These are phyloP conservation scores for Drosophila dives DNA, from an alignment of 2,888 invertebrate genomes.

Conservation along the genomic window DNA sequence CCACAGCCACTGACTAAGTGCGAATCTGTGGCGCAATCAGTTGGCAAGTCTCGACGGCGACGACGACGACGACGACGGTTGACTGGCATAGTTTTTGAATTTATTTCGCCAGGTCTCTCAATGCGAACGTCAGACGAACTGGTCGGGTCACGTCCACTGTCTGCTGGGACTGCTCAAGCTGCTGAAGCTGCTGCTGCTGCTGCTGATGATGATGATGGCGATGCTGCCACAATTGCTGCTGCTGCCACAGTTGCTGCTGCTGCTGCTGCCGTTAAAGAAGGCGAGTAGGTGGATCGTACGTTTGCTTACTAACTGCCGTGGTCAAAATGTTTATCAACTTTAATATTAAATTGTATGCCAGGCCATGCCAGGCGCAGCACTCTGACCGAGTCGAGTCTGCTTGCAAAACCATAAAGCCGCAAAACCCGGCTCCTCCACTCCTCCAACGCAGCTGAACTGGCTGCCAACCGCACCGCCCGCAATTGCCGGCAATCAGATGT, in stretches of 20 bases:
- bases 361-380: constrained; percentile 23
- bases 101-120: constrained; percentile 69
- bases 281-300: constrained; percentile 85
- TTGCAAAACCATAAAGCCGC: constrained; percentile 51
- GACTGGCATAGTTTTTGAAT: constrained; percentile 76
- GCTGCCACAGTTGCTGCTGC: constrained; percentile 61
- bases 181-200: constrained; percentile 24
- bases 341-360: constrained; percentile 83
- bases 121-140: constrained; percentile 21
- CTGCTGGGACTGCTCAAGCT: constrained; percentile 12
- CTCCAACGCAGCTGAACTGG: constrained; percentile 34
- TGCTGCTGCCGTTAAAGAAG: constrained; percentile 80
- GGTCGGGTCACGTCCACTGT: constrained; percentile 72
- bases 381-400: constrained; percentile 51
- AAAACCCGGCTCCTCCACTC: constrained; percentile 24
- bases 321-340: constrained; percentile 84
- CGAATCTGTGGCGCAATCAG: constrained; percentile 82
- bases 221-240: constrained; percentile 63
- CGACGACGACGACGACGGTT: background rate
- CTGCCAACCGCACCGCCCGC: constrained; percentile 67
- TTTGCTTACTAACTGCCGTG: constrained; percentile 84
- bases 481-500: constrained; percentile 73
- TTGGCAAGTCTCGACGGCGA: constrained; percentile 61
- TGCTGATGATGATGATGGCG: constrained; percentile 69
- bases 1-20: constrained; percentile 76